Evolutionary conservation across 2,797 vertebrate species (phyloP), one percentile per base, ranked within the genome.

Genomic region (Menidia menidia): DNA sequence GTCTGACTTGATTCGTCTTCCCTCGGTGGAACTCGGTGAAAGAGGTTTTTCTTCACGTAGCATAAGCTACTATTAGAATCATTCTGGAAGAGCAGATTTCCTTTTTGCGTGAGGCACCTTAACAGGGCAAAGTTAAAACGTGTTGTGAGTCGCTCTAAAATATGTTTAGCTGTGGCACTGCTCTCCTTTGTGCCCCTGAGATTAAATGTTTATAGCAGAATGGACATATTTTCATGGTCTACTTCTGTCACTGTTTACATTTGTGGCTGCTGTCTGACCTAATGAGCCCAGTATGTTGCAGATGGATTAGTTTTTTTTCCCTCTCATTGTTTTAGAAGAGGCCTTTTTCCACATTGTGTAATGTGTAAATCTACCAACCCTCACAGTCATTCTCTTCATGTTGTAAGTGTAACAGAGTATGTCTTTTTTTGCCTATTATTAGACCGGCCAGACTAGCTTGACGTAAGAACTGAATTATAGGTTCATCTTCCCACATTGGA

Each of bases 131-230:
- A 43, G 15, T 14, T 1, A 39, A 42, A 70, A 58, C 16, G n/a
- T 13, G 57, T 62, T 69, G 7, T 83, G 71, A 77, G 50, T 68
- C 30, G 54, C 33, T n/a, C 43, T 78, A 60, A 48, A 70, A 35
- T 56, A 68, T 64, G 71, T 80, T 71, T 75, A 72, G 76, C 80
- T 58, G 47, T 56, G 64, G 18, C 59, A 48, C 43, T 18, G 59
- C 64, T 60, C 62, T 67, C 50, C 50, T 73, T 71, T 77, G 64
- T 86, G 73, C 77, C 76, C 69, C 73, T 73, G 59, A 73, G 69
- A 73, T 69, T 74, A 71, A 87, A 82, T 77, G 70, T 91, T 92
- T 88, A 87, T 44, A 69, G 69, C 66, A 52, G 47, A 74, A 51
- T 33, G 8, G 76, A 55, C 70, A 64, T 79, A 66, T 85, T 73